These are phyloP conservation scores for Microdon myrmicae DNA, from an alignment of 2,888 invertebrate species.

Conservation along the genomic window DNA sequence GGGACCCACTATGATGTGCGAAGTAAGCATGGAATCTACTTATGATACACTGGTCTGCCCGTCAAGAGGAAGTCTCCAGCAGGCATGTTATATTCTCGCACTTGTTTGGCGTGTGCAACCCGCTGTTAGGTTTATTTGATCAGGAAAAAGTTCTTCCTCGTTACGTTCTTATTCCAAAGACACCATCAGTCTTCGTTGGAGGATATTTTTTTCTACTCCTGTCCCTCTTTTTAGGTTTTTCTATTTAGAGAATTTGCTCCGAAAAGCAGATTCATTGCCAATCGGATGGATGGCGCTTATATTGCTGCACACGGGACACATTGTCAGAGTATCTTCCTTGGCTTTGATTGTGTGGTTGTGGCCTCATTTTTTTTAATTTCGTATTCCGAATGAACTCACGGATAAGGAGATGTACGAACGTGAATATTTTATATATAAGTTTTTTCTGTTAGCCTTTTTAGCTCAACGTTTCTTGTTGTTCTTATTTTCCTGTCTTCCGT, in stretches of 20 bases:
- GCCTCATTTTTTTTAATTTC: background rate
- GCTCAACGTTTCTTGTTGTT: conserved; percentile 18
- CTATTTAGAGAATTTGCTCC: background rate
- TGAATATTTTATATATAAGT: conserved; percentile 50
- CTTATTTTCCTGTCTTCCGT: conserved; percentile 7
- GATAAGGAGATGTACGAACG: conserved; percentile 20
- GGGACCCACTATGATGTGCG: no score
- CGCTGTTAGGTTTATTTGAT: conserved; percentile 48
- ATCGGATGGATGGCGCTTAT: conserved; percentile 46
- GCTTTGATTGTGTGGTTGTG: conserved; percentile 32
- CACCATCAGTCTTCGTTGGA: no score
- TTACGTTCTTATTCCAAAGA: conserved; percentile 17
- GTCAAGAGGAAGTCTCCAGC: conserved; percentile 46
- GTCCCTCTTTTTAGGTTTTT: background rate
- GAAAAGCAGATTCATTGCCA: conserved; percentile 44
- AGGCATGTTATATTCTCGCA: conserved; percentile 26
- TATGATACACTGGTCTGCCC: no score
- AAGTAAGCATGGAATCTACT: no score
- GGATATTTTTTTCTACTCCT: conserved; percentile 13
- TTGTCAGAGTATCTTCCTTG: conserved; percentile 42
- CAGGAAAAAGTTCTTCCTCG: conserved; percentile 32
- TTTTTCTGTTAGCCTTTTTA: conserved; percentile 23
- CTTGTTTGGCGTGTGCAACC: conserved; percentile 33
- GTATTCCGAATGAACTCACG: conserved; percentile 18
- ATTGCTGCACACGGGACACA: conserved; percentile 39